These are phyloP conservation scores for Vultur gryphus DNA, from an alignment of 2,797 vertebrate genomes.

Conservation along the genomic window DNA sequence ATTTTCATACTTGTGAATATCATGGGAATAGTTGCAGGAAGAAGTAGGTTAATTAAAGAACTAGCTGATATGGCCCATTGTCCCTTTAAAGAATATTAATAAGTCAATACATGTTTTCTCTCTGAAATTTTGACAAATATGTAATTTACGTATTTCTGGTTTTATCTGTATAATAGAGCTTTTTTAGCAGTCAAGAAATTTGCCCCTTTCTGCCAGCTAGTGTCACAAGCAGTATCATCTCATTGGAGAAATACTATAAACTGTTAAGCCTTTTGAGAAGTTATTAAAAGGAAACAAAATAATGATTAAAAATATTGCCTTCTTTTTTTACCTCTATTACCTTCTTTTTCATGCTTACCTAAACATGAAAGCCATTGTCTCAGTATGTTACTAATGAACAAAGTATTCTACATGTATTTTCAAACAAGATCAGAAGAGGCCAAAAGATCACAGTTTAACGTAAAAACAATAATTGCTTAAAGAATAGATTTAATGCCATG, in stretches of 20 bases:
- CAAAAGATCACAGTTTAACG: not conserved
- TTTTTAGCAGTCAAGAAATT: not conserved
- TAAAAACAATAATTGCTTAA: not conserved
- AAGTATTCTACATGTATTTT: not conserved
- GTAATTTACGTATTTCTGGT: not conserved
- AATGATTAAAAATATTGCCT: not conserved
- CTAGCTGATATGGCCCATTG: not conserved
- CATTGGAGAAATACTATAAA: not conserved
- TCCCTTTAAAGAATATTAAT: not conserved
- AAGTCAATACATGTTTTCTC: not conserved
- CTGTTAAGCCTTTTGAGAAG: not conserved
- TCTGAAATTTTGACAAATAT: not conserved
- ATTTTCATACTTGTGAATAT: not conserved
- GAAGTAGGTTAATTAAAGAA: slow-evolving; percentile 14
- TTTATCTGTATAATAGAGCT: not conserved
- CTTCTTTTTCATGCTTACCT: not conserved
- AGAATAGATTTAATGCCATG: not conserved
- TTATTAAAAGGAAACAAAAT: not conserved
- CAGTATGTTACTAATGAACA: not conserved
- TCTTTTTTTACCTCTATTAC: not conserved
- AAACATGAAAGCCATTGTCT: not conserved
- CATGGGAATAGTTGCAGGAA: not conserved
- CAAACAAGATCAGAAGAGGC: not conserved
- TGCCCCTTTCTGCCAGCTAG: not conserved
- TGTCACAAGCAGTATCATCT: not conserved